A percentile compares a stretch with the other conserved stretches of the same genome.
Conservation (phyloP, 2,797 vertebrate species). For the Mastacembelus armatus region DNA sequence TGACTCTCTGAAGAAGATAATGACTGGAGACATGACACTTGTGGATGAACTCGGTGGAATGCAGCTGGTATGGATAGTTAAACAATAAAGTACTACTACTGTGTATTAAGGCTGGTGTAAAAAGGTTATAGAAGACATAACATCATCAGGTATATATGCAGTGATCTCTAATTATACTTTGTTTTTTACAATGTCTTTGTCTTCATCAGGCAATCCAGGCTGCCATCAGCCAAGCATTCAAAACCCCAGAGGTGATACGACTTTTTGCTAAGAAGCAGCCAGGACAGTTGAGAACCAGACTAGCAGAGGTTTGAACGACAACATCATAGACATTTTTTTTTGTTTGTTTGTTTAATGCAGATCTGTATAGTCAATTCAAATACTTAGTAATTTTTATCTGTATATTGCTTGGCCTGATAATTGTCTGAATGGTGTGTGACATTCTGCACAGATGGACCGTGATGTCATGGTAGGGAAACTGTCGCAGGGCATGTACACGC, state of each 20-base stretch:
- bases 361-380: neutral
- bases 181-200: conserved; percentile 23
- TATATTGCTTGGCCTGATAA: conserved; percentile 1
- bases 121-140: neutral
- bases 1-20: conserved; percentile 96
- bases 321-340: neutral
- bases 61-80: conserved; percentile 89
- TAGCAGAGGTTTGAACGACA: conserved; percentile 90
- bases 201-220: conserved; percentile 93
- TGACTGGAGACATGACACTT: conserved; percentile 97
- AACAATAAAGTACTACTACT: neutral
- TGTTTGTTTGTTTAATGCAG: neutral
- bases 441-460: conserved; percentile 91
- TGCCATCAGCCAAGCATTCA: conserved; percentile 98
- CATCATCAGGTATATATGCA: too few species aligned
- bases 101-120: neutral
- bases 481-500: conserved; percentile 87
- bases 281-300: conserved; percentile 91
- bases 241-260: conserved; percentile 97
- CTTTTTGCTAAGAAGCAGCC: conserved; percentile 99
- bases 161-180: too few species aligned
- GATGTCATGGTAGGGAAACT: conserved; percentile 96
- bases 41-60: conserved; percentile 97
- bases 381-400: neutral
- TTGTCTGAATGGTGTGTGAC: conserved; percentile 38